A percentile compares a stretch with the other conserved stretches of the same genome.
Evolutionary conservation across 2,113 vertebrate species (phyloP).

Genomic region (Podocnemis expansa): DNA sequence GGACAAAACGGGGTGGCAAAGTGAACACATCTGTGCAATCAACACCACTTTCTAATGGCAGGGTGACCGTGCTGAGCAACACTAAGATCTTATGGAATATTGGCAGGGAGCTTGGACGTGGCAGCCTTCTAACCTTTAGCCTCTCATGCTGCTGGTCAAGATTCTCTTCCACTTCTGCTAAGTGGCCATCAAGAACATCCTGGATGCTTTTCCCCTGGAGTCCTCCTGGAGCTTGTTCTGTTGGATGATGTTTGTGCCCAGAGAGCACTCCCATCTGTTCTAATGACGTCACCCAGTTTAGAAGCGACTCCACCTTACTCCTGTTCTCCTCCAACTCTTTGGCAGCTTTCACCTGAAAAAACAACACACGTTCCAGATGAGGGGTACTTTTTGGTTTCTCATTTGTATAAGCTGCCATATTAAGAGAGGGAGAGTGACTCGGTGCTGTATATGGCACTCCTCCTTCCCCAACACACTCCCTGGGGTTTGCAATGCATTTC

Average conservation of each 20-base stretch:
- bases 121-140: slow-evolving; percentile 83
- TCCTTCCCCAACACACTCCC: not conserved
- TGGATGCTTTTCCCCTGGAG: not conserved
- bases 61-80: fast-evolving
- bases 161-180: slow-evolving; percentile 8
- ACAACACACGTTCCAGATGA: slow-evolving; percentile 20
- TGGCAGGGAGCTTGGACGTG: fast-evolving
- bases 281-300: slow-evolving; percentile 78
- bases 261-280: slow-evolving; percentile 34
- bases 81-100: not conserved
- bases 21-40: not conserved
- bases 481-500: not conserved
- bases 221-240: not conserved
- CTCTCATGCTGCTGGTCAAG: slow-evolving; percentile 82
- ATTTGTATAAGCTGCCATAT: not conserved
- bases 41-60: fast-evolving
- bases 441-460: not conserved
- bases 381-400: not conserved
- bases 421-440: not conserved
- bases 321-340: slow-evolving; percentile 91
- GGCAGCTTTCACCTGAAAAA: slow-evolving; percentile 87
- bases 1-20: fast-evolving
- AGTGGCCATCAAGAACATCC: slow-evolving; percentile 21
- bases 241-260: slow-evolving; percentile 6
- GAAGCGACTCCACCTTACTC: slow-evolving; percentile 86